Evolutionary conservation across 2,797 vertebrate genomes (phyloP), one percentile per base, ranked within the genome.

Genomic region (Mastacembelus armatus): DNA sequence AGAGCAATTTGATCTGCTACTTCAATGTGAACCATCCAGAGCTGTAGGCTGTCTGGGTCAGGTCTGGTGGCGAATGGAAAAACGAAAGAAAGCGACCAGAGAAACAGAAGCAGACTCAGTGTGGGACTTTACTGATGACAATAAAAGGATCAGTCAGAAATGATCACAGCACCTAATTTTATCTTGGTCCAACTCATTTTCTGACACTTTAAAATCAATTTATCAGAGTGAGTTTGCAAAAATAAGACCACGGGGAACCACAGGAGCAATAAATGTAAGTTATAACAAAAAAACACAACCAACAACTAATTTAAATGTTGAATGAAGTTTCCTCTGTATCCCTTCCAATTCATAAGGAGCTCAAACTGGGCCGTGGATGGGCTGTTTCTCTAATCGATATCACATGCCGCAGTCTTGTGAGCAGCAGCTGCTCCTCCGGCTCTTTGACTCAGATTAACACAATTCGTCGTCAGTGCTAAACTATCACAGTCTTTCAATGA

Each of bases 341-440:
- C 32, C 16, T 7, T 1, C 7, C 47, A 14, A 42, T 5, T 7
- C 21, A 21, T 8, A n/a, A n/a, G 19, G 7, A 24, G 64, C 63
- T 54, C 39, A 38, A 39, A 15, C 52, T 27, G 58, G 42, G 39
- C 59, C 48, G 32, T 22, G 32, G 21, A 6, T 26, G 35, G 32
- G n/a, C 24, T 29, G 19, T 27, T 10, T 18, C 40, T 64, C 57
- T 90, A 86, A 92, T 90, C 81, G 63, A 84, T 81, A 87, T 92
- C 91, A 92, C 91, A 91, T 92, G 91, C 77, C 18, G 48, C 78
- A 55, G 85, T 90, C 88, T 89, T 81, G 88, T 88, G 91, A 91
- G 81, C 61, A 51, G 80, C 69, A 55, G 29, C 44, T 35, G 43
- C 24, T 26, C 40, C 0, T 33, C 66, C 30, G 3, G 38, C 15